phyloP scores from a whole-genome alignment of 2,888 invertebrate species.

The Habrosyne pyritoides region DNA sequence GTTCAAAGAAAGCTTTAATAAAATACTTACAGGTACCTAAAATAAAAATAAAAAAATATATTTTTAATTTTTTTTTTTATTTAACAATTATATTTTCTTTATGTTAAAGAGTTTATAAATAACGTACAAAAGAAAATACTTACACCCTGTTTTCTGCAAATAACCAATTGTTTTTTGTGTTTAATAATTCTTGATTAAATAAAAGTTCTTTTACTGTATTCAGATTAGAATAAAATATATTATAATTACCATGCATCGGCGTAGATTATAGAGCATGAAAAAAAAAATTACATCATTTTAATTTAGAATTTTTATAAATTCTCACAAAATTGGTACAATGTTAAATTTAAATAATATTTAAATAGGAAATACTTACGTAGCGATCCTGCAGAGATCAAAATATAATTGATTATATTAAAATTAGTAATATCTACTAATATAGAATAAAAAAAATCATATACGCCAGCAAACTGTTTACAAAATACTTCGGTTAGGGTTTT shows the following conservation, averaged over 20 bases:
- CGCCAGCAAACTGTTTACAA: no score
- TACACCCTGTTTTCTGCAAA: neutral
- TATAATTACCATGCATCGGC: neutral
- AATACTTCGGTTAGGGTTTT: no score
- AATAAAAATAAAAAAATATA: neutral
- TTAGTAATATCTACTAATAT: no score
- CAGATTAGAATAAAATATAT: no score
- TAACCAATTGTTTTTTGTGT: neutral
- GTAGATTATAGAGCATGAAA: neutral
- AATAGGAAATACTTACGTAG: conserved; percentile 1
- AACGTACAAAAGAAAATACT: neutral
- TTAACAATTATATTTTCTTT: no score
- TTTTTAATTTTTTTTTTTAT: neutral
- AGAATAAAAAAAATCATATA: no score
- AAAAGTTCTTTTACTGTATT: no score
- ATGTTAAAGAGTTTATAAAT: no score
- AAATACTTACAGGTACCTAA: conserved; percentile 3
- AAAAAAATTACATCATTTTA: neutral
- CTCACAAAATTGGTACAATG: neutral
- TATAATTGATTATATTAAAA: neutral
- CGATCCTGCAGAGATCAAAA: neutral
- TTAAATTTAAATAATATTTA: no score
- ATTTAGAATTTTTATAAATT: neutral
- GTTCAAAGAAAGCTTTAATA: no score
- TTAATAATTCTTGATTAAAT: no score